Conservation (phyloP, 1,140 invertebrate species). For the Diabrotica undecimpunctata region DNA sequence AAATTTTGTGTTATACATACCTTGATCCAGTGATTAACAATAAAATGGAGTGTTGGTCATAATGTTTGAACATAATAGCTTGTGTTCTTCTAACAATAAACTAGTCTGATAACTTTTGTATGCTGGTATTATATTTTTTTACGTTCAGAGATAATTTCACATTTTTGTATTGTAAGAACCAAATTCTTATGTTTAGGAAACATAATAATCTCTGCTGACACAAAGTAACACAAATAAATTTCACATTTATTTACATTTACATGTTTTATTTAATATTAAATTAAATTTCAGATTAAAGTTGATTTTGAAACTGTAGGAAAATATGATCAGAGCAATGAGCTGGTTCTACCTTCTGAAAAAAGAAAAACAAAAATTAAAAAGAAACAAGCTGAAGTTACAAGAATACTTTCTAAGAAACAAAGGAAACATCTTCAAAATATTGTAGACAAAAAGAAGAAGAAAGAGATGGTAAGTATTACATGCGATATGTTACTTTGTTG, state of each 20-base stretch:
- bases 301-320: conserved; percentile 58
- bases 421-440: conserved; percentile 82
- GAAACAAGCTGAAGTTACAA: conserved; percentile 54
- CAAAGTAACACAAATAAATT: too few relatives aligned
- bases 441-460: conserved; percentile 84
- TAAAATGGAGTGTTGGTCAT: too few relatives aligned
- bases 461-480: conserved; percentile 68
- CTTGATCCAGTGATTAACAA: too few relatives aligned
- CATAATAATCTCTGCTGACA: too few relatives aligned
- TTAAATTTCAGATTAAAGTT: conserved; percentile 60
- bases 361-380: conserved; percentile 67
- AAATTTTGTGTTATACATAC: too few relatives aligned
- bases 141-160: too few relatives aligned
- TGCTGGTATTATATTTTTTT: too few relatives aligned
- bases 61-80: too few relatives aligned
- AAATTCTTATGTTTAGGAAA: too few relatives aligned
- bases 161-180: too few relatives aligned
- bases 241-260: neutral
- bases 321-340: conserved; percentile 72
- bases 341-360: conserved; percentile 80
- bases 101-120: too few relatives aligned
- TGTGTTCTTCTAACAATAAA: too few relatives aligned
- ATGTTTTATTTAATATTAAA: conserved; percentile 18
- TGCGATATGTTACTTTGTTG: neutral
- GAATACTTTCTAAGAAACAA: conserved; percentile 81